Conservation (phyloP, 2,797 vertebrate species). For the Dallia pectoralis region DNA sequence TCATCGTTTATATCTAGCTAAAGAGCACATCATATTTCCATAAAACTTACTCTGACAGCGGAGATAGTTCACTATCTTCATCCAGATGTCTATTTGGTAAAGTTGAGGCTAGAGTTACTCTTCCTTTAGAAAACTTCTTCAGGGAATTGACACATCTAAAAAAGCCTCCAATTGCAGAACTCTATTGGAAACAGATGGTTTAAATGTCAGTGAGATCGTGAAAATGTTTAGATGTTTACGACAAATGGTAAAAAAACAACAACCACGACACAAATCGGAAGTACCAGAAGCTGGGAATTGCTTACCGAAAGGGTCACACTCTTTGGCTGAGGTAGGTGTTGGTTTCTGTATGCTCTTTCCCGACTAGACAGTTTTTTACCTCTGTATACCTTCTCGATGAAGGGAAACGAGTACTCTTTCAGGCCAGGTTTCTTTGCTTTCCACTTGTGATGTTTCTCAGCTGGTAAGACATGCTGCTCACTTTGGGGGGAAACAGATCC, state of each 20-base stretch:
- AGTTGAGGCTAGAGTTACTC: neutral
- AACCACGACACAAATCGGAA: neutral
- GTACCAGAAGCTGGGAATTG: neutral
- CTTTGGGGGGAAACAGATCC: neutral
- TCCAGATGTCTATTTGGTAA: slow-evolving; percentile 41
- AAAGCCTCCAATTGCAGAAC: slow-evolving; percentile 78
- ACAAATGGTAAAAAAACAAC: neutral
- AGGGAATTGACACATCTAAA: slow-evolving; percentile 69
- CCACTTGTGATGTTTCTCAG: slow-evolving; percentile 15
- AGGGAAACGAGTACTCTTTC: slow-evolving; percentile 67
- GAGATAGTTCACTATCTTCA: slow-evolving; percentile 23
- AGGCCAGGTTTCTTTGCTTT: slow-evolving; percentile 14
- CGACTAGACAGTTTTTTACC: slow-evolving; percentile 59
- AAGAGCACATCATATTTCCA: neutral
- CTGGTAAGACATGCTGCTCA: neutral
- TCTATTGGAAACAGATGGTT: slow-evolving; percentile 58
- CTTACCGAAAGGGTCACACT: slow-evolving; percentile 56
- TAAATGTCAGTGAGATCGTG: slow-evolving; percentile 3
- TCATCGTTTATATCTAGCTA: neutral
- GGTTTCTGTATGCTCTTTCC: neutral
- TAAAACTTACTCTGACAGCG: slow-evolving; percentile 56
- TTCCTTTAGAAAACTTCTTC: slow-evolving; percentile 39
- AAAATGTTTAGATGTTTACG: neutral
- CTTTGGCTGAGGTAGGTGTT: fast-evolving
- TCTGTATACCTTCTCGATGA: slow-evolving; percentile 63